These are phyloP conservation scores for Microcebus lehilahytsara DNA, from an alignment of 2,113 vertebrate genomes.

Conservation along the genomic window DNA sequence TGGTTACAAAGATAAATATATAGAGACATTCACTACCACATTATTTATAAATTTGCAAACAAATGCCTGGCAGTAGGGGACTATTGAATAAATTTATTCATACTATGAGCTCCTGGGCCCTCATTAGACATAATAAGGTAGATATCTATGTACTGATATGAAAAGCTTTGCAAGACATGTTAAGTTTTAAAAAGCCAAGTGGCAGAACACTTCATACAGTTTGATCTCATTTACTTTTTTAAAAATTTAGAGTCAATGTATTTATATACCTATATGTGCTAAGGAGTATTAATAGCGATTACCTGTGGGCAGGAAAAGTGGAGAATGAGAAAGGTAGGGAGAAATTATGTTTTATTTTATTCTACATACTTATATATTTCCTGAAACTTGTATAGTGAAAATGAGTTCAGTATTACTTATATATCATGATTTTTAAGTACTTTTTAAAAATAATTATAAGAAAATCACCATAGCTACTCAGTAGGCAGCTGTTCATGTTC, in stretches of 20 bases:
- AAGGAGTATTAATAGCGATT: background rate
- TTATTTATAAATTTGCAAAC: constrained; percentile 9
- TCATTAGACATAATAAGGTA: background rate
- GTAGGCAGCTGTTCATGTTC: constrained; percentile 16
- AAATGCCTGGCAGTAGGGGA: background rate
- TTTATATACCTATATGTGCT: background rate
- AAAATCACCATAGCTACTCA: constrained; percentile 46
- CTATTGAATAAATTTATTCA: background rate
- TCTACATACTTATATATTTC: background rate
- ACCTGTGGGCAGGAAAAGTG: background rate
- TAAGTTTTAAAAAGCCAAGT: constrained; percentile 4
- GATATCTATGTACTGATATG: background rate
- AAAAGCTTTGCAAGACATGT: constrained; percentile 17
- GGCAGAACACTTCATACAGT: background rate
- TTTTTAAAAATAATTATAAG: constrained; percentile 24
- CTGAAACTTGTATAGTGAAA: background rate
- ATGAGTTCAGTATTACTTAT: background rate
- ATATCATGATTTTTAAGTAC: constrained; percentile 1
- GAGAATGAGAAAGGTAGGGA: background rate
- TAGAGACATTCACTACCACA: background rate
- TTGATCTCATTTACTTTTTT: background rate
- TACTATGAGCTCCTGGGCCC: background rate
- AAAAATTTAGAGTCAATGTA: background rate
- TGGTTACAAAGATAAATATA: background rate
- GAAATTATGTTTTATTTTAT: background rate